Evolutionary conservation across 2,797 vertebrate genomes (phyloP).

Genomic region (Cirrhinus molitorella): DNA sequence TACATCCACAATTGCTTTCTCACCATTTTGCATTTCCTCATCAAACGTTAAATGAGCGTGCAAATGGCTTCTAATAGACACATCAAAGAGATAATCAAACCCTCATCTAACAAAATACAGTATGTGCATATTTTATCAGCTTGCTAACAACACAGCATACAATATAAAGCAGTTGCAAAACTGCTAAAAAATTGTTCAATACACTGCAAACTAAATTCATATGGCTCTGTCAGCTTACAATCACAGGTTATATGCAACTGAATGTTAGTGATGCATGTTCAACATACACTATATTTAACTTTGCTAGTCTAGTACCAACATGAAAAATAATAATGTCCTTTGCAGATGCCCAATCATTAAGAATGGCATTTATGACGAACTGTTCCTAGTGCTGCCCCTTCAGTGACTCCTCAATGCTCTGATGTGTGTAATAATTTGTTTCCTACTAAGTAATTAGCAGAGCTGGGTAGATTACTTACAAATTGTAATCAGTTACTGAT

Average conservation of each 20-base stretch:
- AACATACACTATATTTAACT: not conserved
- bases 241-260: conserved; percentile 28
- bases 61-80: conserved; percentile 57
- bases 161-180: conserved; percentile 1
- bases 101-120: conserved; percentile 51
- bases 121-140: conserved; percentile 42
- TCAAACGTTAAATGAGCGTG: conserved; percentile 54
- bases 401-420: conserved; percentile 37
- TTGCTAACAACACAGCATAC: conserved; percentile 20
- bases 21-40: conserved; percentile 50
- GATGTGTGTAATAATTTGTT: conserved; percentile 67
- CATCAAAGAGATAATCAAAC: conserved; percentile 53
- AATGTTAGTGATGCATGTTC: not conserved
- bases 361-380: not conserved
- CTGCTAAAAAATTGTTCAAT: conserved; percentile 3
- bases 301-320: not conserved
- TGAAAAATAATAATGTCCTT: conserved; percentile 33
- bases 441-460: conserved; percentile 72
- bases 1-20: conserved; percentile 57
- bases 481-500: too few species aligned
- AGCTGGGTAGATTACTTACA: too few species aligned
- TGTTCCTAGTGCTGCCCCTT: conserved; percentile 44
- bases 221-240: not conserved
- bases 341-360: conserved; percentile 33
- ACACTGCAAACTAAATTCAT: not conserved